Evolutionary conservation across 2,888 invertebrate genomes (phyloP).

Genomic region (Erebia ligea): DNA sequence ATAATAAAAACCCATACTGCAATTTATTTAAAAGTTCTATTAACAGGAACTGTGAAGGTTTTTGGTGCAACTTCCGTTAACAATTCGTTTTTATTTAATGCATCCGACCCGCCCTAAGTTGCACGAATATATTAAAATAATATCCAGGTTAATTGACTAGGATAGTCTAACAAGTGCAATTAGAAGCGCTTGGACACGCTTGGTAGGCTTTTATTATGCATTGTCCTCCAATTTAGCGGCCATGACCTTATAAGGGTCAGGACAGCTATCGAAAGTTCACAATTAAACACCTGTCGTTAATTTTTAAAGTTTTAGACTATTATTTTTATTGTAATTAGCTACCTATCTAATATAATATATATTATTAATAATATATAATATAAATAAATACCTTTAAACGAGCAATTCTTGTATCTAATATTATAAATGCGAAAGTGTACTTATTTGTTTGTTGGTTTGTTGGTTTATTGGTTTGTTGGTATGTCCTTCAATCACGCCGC

Average conservation of each 20-base stretch:
- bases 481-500: too few relatives aligned
- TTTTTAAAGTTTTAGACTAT: too few relatives aligned
- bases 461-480: too few relatives aligned
- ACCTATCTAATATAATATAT: too few relatives aligned
- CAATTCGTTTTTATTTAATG: conserved; percentile 16
- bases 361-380: too few relatives aligned
- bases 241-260: neutral
- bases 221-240: neutral
- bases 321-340: too few relatives aligned
- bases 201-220: conserved; percentile 1
- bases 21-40: conserved; percentile 12
- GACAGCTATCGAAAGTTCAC: neutral
- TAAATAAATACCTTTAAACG: too few relatives aligned
- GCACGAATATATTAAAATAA: conserved; percentile 11
- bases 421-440: too few relatives aligned
- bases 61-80: conserved; percentile 18
- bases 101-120: conserved; percentile 10
- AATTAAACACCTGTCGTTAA: too few relatives aligned
- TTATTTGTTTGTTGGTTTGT: too few relatives aligned
- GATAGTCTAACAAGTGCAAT: conserved; percentile 18
- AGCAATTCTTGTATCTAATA: too few relatives aligned
- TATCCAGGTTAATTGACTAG: conserved; percentile 15
- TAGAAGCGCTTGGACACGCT: conserved; percentile 13
- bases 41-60: conserved; percentile 16
- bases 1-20: conserved; percentile 18